Percentiles rank a stretch among this genome's conserved stretches.
Conservation (phyloP, 2,113 vertebrate genomes). For the Rhineura floridana region DNA sequence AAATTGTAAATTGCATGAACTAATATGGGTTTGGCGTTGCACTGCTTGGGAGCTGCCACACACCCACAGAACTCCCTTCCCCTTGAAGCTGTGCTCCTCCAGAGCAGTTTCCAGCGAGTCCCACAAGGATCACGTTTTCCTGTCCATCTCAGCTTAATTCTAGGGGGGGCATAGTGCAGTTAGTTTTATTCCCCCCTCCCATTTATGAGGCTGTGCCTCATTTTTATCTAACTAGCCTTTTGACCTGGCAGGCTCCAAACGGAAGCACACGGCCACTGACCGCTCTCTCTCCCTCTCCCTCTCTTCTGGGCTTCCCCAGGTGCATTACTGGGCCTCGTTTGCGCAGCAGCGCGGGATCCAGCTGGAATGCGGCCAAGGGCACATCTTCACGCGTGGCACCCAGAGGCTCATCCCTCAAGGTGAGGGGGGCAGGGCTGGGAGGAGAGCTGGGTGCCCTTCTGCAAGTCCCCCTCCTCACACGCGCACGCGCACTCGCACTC, state of each 20-base stretch:
- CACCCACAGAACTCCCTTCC: not conserved
- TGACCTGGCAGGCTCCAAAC: too few species aligned
- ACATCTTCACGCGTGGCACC: slow-evolving; percentile 91
- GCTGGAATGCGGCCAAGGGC: slow-evolving; percentile 92
- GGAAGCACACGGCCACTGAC: too few species aligned
- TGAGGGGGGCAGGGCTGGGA: slow-evolving; percentile 46
- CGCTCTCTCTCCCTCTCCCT: too few species aligned
- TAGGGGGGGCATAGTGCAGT: too few species aligned
- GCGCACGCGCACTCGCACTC: rapidly evolving
- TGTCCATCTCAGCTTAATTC: not conserved
- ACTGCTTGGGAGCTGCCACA: not conserved
- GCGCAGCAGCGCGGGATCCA: slow-evolving; percentile 96
- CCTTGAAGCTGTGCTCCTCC: not conserved
- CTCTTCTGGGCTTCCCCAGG: slow-evolving; percentile 68
- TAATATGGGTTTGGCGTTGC: not conserved
- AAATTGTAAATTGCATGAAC: too few species aligned
- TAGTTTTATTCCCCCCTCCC: too few species aligned
- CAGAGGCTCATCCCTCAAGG: slow-evolving; percentile 96
- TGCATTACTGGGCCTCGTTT: slow-evolving; percentile 98
- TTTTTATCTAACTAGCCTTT: too few species aligned
- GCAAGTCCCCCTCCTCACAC: too few species aligned
- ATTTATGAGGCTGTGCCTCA: too few species aligned
- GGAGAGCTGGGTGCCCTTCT: not conserved
- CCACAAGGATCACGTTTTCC: not conserved
- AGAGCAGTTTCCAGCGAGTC: not conserved